A percentile compares a stretch with the other conserved stretches of the same genome.
phyloP scores from a whole-genome alignment of 1,140 invertebrate genomes.

The Aphelenchoides fujianensis region DNA sequence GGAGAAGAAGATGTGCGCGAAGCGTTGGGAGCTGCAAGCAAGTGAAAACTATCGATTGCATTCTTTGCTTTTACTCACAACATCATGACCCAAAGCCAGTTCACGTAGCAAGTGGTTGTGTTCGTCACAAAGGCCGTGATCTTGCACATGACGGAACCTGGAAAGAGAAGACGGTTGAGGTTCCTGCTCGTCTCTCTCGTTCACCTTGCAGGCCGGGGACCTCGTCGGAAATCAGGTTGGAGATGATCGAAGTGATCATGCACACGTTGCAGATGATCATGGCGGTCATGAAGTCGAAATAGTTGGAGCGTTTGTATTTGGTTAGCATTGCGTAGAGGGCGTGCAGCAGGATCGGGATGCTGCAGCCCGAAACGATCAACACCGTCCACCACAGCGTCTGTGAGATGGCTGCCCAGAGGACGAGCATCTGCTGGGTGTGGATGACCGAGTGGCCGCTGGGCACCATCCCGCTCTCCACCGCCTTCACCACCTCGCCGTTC shows the following conservation, averaged over 20 bases:
- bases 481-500: not conserved
- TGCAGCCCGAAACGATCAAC: constrained; percentile 22
- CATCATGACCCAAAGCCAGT: constrained; percentile 31
- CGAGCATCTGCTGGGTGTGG: not conserved
- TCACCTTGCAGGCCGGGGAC: not conserved
- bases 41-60: no score
- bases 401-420: constrained; percentile 26
- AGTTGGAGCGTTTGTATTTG: constrained; percentile 36
- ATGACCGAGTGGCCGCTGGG: not conserved
- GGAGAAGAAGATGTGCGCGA: constrained; percentile 38
- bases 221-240: constrained; percentile 29
- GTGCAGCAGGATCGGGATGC: constrained; percentile 22
- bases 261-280: constrained; percentile 34
- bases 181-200: not conserved
- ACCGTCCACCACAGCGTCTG: constrained; percentile 26
- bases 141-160: constrained; percentile 33
- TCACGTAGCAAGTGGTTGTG: constrained; percentile 30
- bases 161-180: not conserved
- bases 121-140: constrained; percentile 39
- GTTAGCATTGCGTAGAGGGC: constrained; percentile 27
- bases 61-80: no score
- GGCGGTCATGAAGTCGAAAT: constrained; percentile 37
- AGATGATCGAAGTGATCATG: constrained; percentile 25
- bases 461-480: not conserved
- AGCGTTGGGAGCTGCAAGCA: constrained; percentile 30